Percentiles rank a stretch among this genome's conserved stretches.
These are phyloP conservation scores for Palythoa grandiflora DNA, from an alignment of 92 coral and sea anemone genomes.

Conservation along the genomic window DNA sequence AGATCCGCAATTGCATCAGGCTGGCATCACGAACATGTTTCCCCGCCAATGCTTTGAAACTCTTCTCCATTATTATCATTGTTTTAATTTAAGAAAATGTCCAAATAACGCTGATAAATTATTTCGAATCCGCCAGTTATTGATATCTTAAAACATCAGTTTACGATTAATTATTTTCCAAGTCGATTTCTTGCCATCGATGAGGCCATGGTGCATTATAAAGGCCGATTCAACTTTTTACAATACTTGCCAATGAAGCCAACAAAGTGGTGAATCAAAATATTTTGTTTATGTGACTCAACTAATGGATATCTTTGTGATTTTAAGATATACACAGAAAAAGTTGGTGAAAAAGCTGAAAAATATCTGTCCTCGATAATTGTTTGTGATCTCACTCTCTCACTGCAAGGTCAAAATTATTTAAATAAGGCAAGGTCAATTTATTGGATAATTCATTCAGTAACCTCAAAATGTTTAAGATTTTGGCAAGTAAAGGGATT, in stretches of 20 bases:
- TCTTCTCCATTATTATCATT: not conserved
- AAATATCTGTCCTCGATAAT: slow-evolving; percentile 15
- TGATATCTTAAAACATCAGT: not conserved
- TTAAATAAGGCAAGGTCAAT: not conserved
- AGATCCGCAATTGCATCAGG: not conserved
- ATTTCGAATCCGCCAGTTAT: not conserved
- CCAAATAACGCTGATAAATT: not conserved
- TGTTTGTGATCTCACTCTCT: slow-evolving; percentile 38
- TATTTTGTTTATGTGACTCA: slow-evolving; percentile 19
- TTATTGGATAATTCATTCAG: slow-evolving; percentile 47
- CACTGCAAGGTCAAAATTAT: slow-evolving; percentile 1
- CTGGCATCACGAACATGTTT: not conserved
- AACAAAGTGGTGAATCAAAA: not conserved
- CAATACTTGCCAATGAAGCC: slow-evolving; percentile 32
- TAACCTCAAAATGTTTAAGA: slow-evolving; percentile 20
- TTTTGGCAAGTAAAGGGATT: not conserved
- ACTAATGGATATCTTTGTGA: slow-evolving; percentile 36
- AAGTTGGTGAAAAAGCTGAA: not conserved
- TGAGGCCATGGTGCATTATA: slow-evolving; percentile 10
- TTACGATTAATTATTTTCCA: not conserved
- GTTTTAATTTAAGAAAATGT: not conserved
- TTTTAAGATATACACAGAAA: slow-evolving; percentile 32
- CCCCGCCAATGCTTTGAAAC: not conserved
- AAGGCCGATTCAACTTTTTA: not conserved
- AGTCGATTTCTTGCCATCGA: not conserved